Evolutionary conservation across 1,140 invertebrate genomes (phyloP).

Genomic region (Pogonus chalceus): DNA sequence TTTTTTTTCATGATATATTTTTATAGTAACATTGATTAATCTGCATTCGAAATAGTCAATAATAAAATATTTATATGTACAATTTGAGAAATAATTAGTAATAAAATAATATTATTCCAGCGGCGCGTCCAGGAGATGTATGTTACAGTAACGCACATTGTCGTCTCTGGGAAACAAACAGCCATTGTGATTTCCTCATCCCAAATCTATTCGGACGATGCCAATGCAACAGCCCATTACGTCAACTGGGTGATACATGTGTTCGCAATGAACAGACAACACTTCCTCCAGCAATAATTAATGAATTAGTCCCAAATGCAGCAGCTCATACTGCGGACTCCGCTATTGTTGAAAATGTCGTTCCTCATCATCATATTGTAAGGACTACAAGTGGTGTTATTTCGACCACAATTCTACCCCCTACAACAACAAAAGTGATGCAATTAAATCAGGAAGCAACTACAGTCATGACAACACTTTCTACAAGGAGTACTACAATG

Average conservation of each 20-base stretch:
- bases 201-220: conserved; percentile 81
- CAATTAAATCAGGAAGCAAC: conserved; percentile 24
- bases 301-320: conserved; percentile 29
- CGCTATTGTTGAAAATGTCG: conserved; percentile 19
- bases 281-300: conserved; percentile 31
- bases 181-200: conserved; percentile 79
- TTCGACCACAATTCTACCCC: neutral
- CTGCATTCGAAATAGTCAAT: no score
- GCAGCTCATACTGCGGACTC: conserved; percentile 26
- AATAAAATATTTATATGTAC: no score
- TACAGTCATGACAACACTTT: conserved; percentile 34
- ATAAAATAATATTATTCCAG: conserved; percentile 44
- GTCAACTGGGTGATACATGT: conserved; percentile 54
- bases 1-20: no score
- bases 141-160: conserved; percentile 85
- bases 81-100: no score
- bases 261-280: conserved; percentile 30
- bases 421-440: neutral
- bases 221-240: conserved; percentile 60
- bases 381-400: neutral
- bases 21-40: no score
- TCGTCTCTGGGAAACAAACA: conserved; percentile 66
- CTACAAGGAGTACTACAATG: conserved; percentile 37
- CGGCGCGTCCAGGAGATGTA: conserved; percentile 74
- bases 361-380: neutral